Base-by-base conservation (phyloP, 2,797 vertebrate species). In the Mycteria americana region DNA sequence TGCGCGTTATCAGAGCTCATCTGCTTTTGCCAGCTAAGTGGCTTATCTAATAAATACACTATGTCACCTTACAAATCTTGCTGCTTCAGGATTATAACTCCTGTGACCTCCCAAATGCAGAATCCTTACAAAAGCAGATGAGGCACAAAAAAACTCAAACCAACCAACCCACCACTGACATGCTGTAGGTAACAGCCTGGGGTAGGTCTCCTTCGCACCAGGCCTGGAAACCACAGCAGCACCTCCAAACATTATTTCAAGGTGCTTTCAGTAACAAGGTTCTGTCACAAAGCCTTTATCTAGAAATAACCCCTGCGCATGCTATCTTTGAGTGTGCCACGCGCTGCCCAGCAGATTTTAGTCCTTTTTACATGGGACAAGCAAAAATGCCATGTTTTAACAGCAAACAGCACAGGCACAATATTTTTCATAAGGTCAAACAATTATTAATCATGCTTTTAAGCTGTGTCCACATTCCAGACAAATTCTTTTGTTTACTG, bases 11-110 rank as follows among this genome's bases (percentile, higher is more conserved):
- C 67, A 79, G 41, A 89, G 87, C 46, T 91, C 85, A 89, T 85
- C 81, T 83, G 75, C 89, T 91, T 83, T 70, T 89, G 33, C 68
- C 59, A 79, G 54, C 60, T 89, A 92, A 95, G 93, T 2, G 93
- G 85, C 82, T 95, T 88, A 91, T 19, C 65, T 80, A 89, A 77
- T 60, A 77, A 77, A 80, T 23, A 88, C 25, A 92, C 79, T 37
- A 21, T 43, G 91, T 86, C 80, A 90, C 73, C 57, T 88, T 86
- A 88, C 56, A 85, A 35, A 68, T 48, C 84, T 53, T 27, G 17
- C 31, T 51, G 59, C 79, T 77, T 90, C 25, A 21, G 43, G 35
- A 77, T 37, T 39, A 3, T 54, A 88, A 81, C 15, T 53, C 24
- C 45, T 54, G 45, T 60, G 86, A 68, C 51, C 64, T 92, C 56